Evolutionary conservation across 1,140 invertebrate genomes (phyloP), one percentile per base, ranked within the genome.

Genomic region (Hestina assimilis): DNA sequence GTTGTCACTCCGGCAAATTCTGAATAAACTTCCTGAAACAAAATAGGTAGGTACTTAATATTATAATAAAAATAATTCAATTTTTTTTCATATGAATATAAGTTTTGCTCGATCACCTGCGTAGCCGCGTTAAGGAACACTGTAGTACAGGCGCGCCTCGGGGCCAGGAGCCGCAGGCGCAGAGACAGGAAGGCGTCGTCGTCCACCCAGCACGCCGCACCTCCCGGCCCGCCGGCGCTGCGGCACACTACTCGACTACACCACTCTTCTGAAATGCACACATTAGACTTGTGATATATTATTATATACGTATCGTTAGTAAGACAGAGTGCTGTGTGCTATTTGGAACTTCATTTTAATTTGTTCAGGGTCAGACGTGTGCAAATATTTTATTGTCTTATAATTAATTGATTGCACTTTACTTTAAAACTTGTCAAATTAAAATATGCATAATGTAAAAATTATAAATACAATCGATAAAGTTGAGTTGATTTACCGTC

Each of bases 41-140:
- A n/a, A n/a, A n/a, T n/a, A n/a, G n/a, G n/a, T n/a, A n/a, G n/a
- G n/a, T n/a, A n/a, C n/a, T n/a, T n/a, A n/a, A n/a, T n/a, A n/a
- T n/a, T n/a, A n/a, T n/a, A n/a, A n/a, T n/a, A n/a, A n/a, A n/a
- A n/a, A n/a, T n/a, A n/a, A n/a, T n/a, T n/a, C n/a, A n/a, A n/a
- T n/a, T n/a, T n/a, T n/a, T n/a, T n/a, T n/a, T n/a, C n/a, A n/a
- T n/a, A n/a, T n/a, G n/a, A n/a, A n/a, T 20, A 1, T 4, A 7
- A 9, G 7, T 1, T 9, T 3, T 2, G 12, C 19, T 19, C 8
- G 1, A 12, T 6, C 1, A 81, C 80, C 67, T 83, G 80, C 1
- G 69, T 64, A 17, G 75, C 75, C 1, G 81, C 56, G 29, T 79
- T 84, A 11, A 84, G 72, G 74, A 76, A 82, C 9, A 84, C 61